Evolutionary conservation across 2,888 invertebrate genomes (phyloP), one percentile per base, ranked within the genome.

Genomic region (Perizoma flavofasciatum): DNA sequence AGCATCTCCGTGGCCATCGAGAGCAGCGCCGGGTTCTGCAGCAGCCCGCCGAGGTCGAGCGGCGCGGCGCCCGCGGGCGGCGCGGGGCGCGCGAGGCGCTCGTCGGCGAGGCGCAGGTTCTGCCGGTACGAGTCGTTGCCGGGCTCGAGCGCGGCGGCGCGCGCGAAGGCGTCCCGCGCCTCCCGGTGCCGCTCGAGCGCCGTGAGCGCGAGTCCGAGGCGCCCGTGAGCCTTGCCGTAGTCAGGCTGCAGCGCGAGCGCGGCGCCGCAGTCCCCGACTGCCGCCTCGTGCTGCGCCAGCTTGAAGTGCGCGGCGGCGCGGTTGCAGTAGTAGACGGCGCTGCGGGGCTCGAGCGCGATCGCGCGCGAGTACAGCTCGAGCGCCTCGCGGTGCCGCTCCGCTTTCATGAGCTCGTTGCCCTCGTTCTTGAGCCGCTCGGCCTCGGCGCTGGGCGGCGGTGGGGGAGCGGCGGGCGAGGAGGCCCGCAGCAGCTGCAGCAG

Each of bases 271-370:
- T 99, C 99, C 54, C 95, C 94, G 54, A 99, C 96, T 8, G 98
- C 98, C 63, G 95, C 93, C 58, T 95, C 93, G 78, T 97, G 96
- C 76, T 97, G 95, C 50, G 96, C 96, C 68, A 98, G 89, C 80
- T 98, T 97, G 80, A 97, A 98, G 82, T 96, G 96, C 0, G 98
- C 98, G 1, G 99, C 99, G 48, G 99, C 99, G 69, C 99, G 95
- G 83, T 99, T 99, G 85, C 99, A 98, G 85, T 97, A 99, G 88
- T 96, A 99, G 37, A 99, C 97, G 0, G 99, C 96, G 91, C 99
- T 99, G 64, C 94, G 94, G 33, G 96, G 95, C 83, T 98, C 97
- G 59, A 98, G 89, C 73, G 95, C 94, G 68, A 99, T 97, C 8
- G 99, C 99, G 73, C 97, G 96, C 64, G 97, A 94, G 82, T 99